phyloP scores from a whole-genome alignment of 2,888 invertebrate genomes.

The Nephrotoma appendiculata region DNA sequence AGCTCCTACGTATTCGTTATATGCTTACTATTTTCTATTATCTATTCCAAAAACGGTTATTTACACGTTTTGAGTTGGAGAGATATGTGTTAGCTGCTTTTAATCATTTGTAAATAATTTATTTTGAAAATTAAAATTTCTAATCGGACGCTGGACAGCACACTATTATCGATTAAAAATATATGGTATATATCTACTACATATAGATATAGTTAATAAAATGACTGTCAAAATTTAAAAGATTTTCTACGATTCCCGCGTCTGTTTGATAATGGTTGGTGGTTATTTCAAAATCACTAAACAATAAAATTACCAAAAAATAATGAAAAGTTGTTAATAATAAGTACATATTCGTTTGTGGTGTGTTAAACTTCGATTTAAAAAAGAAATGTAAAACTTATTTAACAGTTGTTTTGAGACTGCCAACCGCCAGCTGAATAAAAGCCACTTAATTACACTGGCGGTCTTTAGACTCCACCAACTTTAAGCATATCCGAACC shows the following conservation, averaged over 20 bases:
- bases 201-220: neutral
- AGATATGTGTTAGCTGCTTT: neutral
- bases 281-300: neutral
- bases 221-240: neutral
- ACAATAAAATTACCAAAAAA: neutral
- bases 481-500: too few species aligned
- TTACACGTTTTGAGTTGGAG: too few species aligned
- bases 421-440: too few species aligned
- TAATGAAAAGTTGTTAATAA: neutral
- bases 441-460: too few species aligned
- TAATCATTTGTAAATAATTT: neutral
- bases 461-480: too few species aligned
- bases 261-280: neutral
- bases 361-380: too few species aligned
- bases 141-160: neutral
- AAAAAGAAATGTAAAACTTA: too few species aligned
- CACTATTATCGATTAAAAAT: neutral
- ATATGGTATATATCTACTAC: neutral
- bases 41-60: too few species aligned
- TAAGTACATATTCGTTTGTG: neutral
- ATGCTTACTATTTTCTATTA: too few species aligned
- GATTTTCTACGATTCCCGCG: neutral
- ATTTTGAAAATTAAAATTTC: neutral
- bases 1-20: too few species aligned
- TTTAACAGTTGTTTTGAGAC: too few species aligned